Evolutionary conservation across 2,797 vertebrate species (phyloP), one percentile per base, ranked within the genome.

Genomic region (Megalops cyprinoides): DNA sequence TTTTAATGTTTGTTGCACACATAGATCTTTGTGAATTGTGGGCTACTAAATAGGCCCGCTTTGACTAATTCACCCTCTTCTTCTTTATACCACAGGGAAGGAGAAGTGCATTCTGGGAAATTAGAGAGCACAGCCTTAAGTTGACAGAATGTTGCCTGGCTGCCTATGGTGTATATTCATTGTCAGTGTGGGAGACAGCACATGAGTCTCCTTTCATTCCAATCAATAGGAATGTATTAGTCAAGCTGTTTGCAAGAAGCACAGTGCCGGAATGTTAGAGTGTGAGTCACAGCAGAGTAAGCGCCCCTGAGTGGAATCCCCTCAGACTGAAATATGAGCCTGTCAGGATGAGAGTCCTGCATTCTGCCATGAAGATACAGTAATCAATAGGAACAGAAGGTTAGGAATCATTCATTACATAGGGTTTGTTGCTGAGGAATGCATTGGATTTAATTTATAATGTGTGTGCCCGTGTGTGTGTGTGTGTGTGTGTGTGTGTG

Each of bases 1-100:
- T 93, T 92, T 89, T 88, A 88, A 90, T 88, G 85, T 88, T 91
- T 90, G 87, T 0, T 86, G 84, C 88, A 84, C 67, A n/a, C 82
- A 87, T 5, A 87, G 89, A 85, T 89, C 86, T 90, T 90, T 79
- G 86, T 86, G 93, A 91, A 90, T 78, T 86, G 81, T 88, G 84
- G 88, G 84, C 44, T 85, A 88, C 91, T 90, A 91, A 93, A 90
- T 85, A 88, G 77, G 85, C 88, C 89, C 84, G 83, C 85, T 39
- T 81, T 80, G 7, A 79, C 75, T 84, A 74, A n/a, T 89, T 88
- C 74, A 51, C 80, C 89, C 83, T 88, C 71, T 86, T 78, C 77
- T 82, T 79, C 79, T 49, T 49, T 87, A 86, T 89, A 37, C 51
- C 55, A 84, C 58, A 28, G 46, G 37, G 84, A 78, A 25, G 88